Percentiles rank a stretch among this genome's conserved stretches.
Evolutionary conservation across 2,113 vertebrate genomes (phyloP).

Genomic region (Dasyurus viverrinus): DNA sequence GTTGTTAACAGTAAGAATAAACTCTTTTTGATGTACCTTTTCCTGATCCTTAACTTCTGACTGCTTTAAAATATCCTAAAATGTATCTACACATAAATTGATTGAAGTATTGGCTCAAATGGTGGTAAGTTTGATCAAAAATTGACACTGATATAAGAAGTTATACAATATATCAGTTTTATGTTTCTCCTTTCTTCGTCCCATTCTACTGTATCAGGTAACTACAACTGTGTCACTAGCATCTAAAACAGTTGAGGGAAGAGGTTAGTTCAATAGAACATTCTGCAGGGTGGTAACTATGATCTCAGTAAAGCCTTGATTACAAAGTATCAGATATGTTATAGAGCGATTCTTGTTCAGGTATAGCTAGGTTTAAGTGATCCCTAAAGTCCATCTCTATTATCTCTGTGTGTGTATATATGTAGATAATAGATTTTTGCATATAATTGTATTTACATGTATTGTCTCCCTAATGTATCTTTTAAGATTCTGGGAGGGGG

Average conservation of each 20-base stretch:
- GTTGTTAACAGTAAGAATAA: conserved; percentile 8
- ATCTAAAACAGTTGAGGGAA: background rate
- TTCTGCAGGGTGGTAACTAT: background rate
- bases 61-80: too few species aligned
- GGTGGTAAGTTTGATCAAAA: background rate
- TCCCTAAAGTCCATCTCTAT: background rate
- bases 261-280: background rate
- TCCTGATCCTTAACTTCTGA: background rate
- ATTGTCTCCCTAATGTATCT: background rate
- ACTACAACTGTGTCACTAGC: background rate
- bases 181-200: background rate
- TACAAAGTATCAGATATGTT: background rate
- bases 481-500: background rate
- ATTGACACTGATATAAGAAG: background rate
- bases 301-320: background rate
- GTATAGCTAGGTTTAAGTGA: background rate
- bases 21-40: background rate
- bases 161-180: background rate
- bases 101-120: background rate
- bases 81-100: too few species aligned
- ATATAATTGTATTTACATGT: background rate
- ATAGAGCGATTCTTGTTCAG: background rate
- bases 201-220: background rate
- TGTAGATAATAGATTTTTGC: background rate
- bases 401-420: background rate